Conservation (phyloP, 2,888 invertebrate genomes). For the Branchipolynoe longqiensis region DNA sequence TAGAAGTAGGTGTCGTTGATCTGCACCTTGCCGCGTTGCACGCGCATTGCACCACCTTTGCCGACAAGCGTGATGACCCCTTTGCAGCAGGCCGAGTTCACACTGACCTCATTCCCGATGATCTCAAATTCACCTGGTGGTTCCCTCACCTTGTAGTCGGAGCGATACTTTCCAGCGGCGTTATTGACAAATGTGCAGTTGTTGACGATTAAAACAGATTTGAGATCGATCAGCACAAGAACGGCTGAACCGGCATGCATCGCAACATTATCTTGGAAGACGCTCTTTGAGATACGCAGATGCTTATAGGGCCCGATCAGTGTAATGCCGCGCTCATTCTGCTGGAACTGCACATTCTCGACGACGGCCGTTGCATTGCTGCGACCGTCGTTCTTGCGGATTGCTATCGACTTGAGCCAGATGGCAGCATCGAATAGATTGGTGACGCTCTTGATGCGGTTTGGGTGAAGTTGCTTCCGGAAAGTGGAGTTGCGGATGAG, state of each 20-base stretch:
- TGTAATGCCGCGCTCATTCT: slow-evolving; percentile 67
- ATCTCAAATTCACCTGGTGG: slow-evolving; percentile 60
- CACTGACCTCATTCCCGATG: slow-evolving; percentile 64
- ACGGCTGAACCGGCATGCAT: slow-evolving; percentile 68
- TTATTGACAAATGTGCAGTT: slow-evolving; percentile 65
- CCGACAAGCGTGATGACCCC: slow-evolving; percentile 68
- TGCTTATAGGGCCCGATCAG: slow-evolving; percentile 63
- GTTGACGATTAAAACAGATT: slow-evolving; percentile 49
- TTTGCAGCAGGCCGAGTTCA: slow-evolving; percentile 67
- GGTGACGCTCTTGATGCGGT: slow-evolving; percentile 64
- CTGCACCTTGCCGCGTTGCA: slow-evolving; percentile 64
- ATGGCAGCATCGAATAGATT: slow-evolving; percentile 67
- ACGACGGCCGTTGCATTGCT: slow-evolving; percentile 62
- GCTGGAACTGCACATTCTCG: slow-evolving; percentile 60
- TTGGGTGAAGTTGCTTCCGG: slow-evolving; percentile 64
- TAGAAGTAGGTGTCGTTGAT: slow-evolving; percentile 61
- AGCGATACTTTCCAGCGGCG: slow-evolving; percentile 64
- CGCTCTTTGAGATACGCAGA: slow-evolving; percentile 57
- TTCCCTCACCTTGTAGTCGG: slow-evolving; percentile 61
- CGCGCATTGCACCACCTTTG: slow-evolving; percentile 68
- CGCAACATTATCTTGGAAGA: slow-evolving; percentile 65
- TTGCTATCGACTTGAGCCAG: slow-evolving; percentile 64
- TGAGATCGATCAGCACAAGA: slow-evolving; percentile 61
- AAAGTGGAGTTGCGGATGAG: slow-evolving; percentile 62
- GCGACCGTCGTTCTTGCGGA: neutral